Evolutionary conservation across 2,113 vertebrate species (phyloP), one percentile per base, ranked within the genome.

Genomic region (Eretmodus cyanostictus): DNA sequence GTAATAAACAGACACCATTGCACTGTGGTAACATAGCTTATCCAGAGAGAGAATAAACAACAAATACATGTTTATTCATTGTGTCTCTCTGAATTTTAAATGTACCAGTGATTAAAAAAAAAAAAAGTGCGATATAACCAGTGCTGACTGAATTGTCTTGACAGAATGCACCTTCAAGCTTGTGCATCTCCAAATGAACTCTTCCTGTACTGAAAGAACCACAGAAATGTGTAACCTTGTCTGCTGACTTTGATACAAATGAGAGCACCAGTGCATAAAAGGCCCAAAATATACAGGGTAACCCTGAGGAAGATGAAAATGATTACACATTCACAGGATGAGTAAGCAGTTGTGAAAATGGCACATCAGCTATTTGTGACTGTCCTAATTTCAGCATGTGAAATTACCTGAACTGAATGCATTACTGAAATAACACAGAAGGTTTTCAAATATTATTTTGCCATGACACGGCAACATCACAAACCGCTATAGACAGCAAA

Each of bases 261-360:
- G 12, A 90, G 71, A 81, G 27, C 63, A 82, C 53, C 83, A 73
- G 36, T 86, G 8, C 27, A 86, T 29, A 59, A 80, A 68, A 84
- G 27, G 31, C 22, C 45, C 57, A 80, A 55, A 81, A 55, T 47
- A 45, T 59, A 16, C 40, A 68, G 53, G 66, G 63, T 71, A 71
- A 84, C 34, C 83, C 49, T 38, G 68, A 87, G 68, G 54, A 84
- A 68, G 36, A 88, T 88, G 80, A 83, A 54, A 86, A 87, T 89
- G 84, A 87, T 76, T 53, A 89, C 49, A 89, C 54, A 85, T 34
- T 86, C 55, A 92, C 79, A 81, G 80, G 85, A 93, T 86, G 86
- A 91, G 66, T 59, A 53, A 86, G 86, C 88, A 94, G 82, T 82
- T 86, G 86, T 88, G 57, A 94, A 83, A 89, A 80, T 17, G 80